Evolutionary conservation across 2,797 vertebrate genomes (phyloP), one percentile per base, ranked within the genome.

Genomic region (Macroramphosus scolopax): DNA sequence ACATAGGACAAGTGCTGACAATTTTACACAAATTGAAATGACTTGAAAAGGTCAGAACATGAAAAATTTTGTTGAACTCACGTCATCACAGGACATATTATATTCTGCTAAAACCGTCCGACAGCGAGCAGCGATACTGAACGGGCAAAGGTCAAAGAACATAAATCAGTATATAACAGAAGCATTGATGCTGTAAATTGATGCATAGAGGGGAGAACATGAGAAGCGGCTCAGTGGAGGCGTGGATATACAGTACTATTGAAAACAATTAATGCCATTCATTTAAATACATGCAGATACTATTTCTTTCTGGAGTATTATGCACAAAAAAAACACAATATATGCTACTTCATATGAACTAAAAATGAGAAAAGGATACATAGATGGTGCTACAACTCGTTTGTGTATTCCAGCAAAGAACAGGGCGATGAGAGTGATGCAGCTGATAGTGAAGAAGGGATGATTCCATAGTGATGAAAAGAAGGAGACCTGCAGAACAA

Each of bases 371-470:
- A 40, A 92, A 98, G 94, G 96, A 99, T 99, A 98, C 97, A 99
- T 99, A 24, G 97, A 98, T 2, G 96, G 97, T 7, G 96, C 96
- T 33, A 98, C 96, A 31, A 98, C 97, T 81, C 97, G 89, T 84
- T 99, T 99, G 81, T 99, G 97, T 87, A 99, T 99, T 66, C 97
- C 97, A 61, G 97, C 97, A 61, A 99, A 98, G 78, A 99, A 99
- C 49, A 99, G 90, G n/a, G 94, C 97, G 78, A 99, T 98, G 12
- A 99, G 86, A 17, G 95, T 98, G 70, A 99, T 91, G 72, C 97
- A 99, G 88, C 96, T 98, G 72, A 99, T 94, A 10, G 97, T 98
- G 83, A 99, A 99, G 82, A 99, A 98, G 0, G 97, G 95, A 79
- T 99, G 97, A 84, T 99, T 99, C 97, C 97, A 99, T 33, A 99